phyloP scores from a whole-genome alignment of 2,797 vertebrate species.

The Onychomys torridus region DNA sequence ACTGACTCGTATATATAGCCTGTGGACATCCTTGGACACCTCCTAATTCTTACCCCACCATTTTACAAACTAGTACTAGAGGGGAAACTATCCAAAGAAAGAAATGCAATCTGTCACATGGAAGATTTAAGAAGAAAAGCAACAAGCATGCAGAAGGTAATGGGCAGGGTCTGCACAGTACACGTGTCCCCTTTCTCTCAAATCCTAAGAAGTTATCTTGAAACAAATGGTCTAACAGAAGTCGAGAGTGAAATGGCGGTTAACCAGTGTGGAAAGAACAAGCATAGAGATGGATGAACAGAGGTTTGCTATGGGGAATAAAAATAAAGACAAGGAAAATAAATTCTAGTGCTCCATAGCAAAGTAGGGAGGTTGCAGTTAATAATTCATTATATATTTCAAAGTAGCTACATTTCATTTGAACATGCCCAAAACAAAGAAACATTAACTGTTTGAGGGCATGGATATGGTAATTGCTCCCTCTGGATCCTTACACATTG shows the following conservation, averaged over 20 bases:
- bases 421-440: neutral
- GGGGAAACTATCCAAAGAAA: neutral
- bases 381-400: neutral
- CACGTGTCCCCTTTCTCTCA: no score
- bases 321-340: neutral
- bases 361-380: neutral
- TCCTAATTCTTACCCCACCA: neutral
- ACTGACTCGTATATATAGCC: slow-evolving; percentile 3
- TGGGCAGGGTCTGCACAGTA: neutral
- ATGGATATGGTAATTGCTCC: neutral
- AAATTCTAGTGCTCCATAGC: neutral
- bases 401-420: neutral
- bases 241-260: neutral
- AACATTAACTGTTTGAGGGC: neutral
- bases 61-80: neutral
- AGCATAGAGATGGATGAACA: neutral
- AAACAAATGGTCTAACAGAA: neutral
- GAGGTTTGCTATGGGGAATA: neutral
- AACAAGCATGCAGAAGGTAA: neutral
- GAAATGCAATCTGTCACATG: neutral
- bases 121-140: neutral
- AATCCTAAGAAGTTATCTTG: neutral
- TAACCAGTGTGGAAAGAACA: neutral
- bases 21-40: neutral
- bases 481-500: neutral